Evolutionary conservation across 2,113 vertebrate species (phyloP).

Genomic region (Ictidomys tridecemlineatus): DNA sequence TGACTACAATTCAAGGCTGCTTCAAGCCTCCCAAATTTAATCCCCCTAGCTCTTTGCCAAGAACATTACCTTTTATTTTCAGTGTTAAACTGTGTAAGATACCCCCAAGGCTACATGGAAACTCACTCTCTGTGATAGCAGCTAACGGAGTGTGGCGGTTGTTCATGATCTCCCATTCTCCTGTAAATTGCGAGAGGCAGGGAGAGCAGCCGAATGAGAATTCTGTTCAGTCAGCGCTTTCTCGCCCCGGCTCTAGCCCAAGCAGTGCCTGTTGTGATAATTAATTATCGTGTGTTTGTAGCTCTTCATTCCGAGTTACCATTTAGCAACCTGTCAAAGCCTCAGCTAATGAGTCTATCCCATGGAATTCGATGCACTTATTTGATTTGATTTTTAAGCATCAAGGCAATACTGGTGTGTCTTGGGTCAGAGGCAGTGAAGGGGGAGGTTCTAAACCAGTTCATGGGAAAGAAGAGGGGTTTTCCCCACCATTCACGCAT

Average conservation of each 20-base stretch:
- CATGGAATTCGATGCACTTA: conserved; percentile 77
- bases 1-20: conserved; percentile 91
- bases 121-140: conserved; percentile 91
- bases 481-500: background rate
- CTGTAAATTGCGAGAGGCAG: conserved; percentile 92
- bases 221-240: conserved; percentile 91
- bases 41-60: conserved; percentile 89
- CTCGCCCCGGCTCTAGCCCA: conserved; percentile 87
- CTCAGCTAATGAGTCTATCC: conserved; percentile 84
- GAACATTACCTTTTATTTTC: conserved; percentile 93
- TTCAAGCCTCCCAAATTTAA: conserved; percentile 90
- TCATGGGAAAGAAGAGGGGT: background rate
- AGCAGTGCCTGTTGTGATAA: conserved; percentile 89
- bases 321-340: conserved; percentile 90
- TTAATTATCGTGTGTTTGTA: conserved; percentile 92
- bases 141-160: conserved; percentile 95
- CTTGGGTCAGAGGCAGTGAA: conserved; percentile 39
- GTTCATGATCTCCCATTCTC: conserved; percentile 94
- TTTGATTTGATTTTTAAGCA: conserved; percentile 79
- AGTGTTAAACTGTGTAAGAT: conserved; percentile 93
- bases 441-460: conserved; percentile 16
- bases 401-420: background rate
- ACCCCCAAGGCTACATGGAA: conserved; percentile 93
- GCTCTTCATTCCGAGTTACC: conserved; percentile 86
- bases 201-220: conserved; percentile 87